Conservation (phyloP, 2,113 vertebrate species). For the Hoplias malabaricus region DNA sequence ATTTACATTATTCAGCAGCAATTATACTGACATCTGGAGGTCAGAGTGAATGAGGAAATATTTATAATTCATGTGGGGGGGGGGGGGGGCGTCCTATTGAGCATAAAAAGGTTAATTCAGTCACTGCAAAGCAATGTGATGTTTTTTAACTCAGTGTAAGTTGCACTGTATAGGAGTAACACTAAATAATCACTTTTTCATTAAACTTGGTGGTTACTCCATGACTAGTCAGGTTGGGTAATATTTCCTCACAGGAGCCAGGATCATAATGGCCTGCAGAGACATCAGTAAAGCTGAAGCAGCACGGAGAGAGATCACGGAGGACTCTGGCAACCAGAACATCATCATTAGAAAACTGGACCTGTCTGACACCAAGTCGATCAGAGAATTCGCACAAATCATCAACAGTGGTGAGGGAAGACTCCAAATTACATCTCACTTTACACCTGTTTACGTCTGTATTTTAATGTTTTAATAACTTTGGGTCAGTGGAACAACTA, state of each 20-base stretch:
- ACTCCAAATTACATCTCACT: not conserved
- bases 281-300: conserved; percentile 55
- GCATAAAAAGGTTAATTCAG: no score
- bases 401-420: conserved; percentile 54
- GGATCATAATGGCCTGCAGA: conserved; percentile 62
- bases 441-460: no score
- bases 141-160: no score
- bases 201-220: not conserved
- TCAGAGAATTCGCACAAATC: conserved; percentile 57
- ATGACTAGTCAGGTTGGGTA: not conserved
- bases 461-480: no score
- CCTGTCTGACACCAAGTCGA: conserved; percentile 57
- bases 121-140: not conserved
- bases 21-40: no score
- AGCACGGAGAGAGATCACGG: conserved; percentile 52
- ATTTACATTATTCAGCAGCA: no score
- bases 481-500: no score
- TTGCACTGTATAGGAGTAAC: no score
- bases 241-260: conserved; percentile 48
- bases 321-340: conserved; percentile 56
- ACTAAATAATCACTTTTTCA: no score
- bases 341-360: conserved; percentile 56
- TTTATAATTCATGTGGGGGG: no score
- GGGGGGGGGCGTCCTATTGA: no score
- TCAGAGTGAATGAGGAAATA: no score